Percentiles rank a stretch among this genome's conserved stretches.
These are phyloP conservation scores for pig (Sus scrofa) DNA, from an alignment of 2,113 vertebrate genomes.

Conservation along the genomic window DNA sequence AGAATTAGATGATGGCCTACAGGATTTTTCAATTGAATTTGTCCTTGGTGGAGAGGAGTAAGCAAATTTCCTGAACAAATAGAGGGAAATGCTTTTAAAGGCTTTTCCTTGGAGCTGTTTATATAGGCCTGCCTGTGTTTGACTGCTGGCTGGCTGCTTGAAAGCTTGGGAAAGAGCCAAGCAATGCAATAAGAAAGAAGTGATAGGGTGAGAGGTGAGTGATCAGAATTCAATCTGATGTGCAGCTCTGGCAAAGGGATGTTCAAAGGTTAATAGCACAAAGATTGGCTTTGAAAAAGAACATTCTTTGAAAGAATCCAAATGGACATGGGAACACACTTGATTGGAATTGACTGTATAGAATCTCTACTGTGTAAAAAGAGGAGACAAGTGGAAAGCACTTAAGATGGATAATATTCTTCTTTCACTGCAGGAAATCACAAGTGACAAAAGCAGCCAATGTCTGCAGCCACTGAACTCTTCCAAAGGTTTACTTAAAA, in stretches of 20 bases:
- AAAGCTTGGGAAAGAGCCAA: constrained; percentile 23
- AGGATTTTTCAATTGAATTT: constrained; percentile 49
- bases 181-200: neutral
- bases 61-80: constrained; percentile 65
- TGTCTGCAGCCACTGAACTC: neutral
- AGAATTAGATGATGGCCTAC: constrained; percentile 25
- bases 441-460: neutral
- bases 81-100: constrained; percentile 28
- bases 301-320: constrained; percentile 69
- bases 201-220: neutral
- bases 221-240: constrained; percentile 51
- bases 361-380: constrained; percentile 23
- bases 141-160: neutral
- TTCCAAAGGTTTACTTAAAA: neutral
- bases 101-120: constrained; percentile 17
- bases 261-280: constrained; percentile 63
- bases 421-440: neutral
- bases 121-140: neutral
- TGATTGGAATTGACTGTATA: constrained; percentile 66
- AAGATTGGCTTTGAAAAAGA: constrained; percentile 72
- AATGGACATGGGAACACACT: constrained; percentile 15
- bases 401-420: constrained; percentile 14
- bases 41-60: constrained; percentile 22
- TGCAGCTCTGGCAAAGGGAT: neutral
- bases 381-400: neutral